These are phyloP conservation scores for Antheraea assamensis DNA, from an alignment of 2,888 invertebrate genomes.

Conservation along the genomic window DNA sequence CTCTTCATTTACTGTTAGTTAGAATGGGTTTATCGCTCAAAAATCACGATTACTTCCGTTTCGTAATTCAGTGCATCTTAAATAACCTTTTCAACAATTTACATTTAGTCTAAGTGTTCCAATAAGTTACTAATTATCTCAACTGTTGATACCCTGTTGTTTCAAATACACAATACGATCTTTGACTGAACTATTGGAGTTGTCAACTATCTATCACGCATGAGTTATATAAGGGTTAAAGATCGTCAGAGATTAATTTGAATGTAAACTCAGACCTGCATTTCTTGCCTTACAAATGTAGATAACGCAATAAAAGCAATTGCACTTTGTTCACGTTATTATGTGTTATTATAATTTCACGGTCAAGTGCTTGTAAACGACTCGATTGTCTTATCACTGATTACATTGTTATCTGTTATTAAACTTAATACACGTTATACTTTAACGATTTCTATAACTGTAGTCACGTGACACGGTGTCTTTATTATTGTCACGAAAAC, in stretches of 20 bases:
- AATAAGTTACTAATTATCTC: background rate
- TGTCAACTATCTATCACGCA: background rate
- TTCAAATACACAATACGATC: background rate
- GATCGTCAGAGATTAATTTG: background rate
- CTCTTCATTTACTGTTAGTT: background rate
- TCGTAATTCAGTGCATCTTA: background rate
- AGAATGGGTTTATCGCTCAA: background rate
- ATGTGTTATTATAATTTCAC: conserved; percentile 1
- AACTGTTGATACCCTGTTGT: background rate
- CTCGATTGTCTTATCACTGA: no score
- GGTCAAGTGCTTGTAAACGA: conserved; percentile 6
- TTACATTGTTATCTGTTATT: conserved; percentile 5
- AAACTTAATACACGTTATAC: background rate
- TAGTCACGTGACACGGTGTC: background rate
- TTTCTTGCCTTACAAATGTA: background rate
- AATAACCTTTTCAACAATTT: background rate
- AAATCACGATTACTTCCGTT: background rate
- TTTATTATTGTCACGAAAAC: background rate
- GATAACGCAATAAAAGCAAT: background rate
- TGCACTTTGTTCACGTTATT: conserved; percentile 10
- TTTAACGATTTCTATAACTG: background rate
- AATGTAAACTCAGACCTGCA: background rate
- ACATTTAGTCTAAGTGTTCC: background rate
- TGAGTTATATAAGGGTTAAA: background rate
- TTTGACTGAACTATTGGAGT: background rate